Conservation (phyloP, 2,888 invertebrate genomes). For the Hirudinaria manillensis region DNA sequence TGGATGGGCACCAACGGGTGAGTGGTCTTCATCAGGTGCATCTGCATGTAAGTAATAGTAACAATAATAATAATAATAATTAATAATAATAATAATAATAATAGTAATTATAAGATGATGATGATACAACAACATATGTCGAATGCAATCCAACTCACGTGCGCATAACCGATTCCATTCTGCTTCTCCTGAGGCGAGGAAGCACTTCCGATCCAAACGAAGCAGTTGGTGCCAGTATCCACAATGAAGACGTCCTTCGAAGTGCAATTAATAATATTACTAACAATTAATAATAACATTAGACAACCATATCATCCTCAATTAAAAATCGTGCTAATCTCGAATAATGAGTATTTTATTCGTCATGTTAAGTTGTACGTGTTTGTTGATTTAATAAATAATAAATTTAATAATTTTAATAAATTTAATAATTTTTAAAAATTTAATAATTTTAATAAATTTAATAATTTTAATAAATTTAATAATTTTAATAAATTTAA, state of each 20-base stretch:
- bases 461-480: no score
- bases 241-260: constrained; percentile 50
- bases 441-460: no score
- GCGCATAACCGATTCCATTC: constrained; percentile 51
- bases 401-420: no score
- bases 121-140: no score
- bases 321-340: background rate
- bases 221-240: constrained; percentile 45
- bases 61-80: no score
- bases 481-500: no score
- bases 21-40: constrained; percentile 45
- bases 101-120: no score
- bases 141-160: constrained; percentile 46
- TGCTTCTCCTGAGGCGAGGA: constrained; percentile 47
- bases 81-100: background rate
- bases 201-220: constrained; percentile 50
- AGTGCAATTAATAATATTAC: background rate
- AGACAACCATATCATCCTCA: no score
- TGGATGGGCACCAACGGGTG: constrained; percentile 46
- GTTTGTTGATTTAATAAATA: no score
- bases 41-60: constrained; percentile 41
- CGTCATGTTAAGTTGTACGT: background rate
- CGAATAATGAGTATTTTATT: background rate
- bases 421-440: no score
- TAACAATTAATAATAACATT: no score